Conservation (phyloP, 1,140 invertebrate genomes). For the Nasonia giraulti region DNA sequence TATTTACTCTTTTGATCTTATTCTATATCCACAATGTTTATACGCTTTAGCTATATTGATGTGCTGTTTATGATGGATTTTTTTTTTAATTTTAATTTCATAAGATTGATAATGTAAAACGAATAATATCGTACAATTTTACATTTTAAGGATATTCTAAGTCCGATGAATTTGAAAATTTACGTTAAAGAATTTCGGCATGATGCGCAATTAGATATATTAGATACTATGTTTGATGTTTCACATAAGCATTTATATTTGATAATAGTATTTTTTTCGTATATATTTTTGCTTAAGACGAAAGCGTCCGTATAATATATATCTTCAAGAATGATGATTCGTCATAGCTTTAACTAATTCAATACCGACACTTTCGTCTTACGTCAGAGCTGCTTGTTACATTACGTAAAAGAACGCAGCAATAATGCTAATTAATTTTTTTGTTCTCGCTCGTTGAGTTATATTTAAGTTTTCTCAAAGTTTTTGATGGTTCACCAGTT, state of each 20-base stretch:
- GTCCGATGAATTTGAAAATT: constrained; percentile 32
- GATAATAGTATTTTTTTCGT: constrained; percentile 1
- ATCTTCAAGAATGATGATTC: background rate
- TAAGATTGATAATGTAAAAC: background rate
- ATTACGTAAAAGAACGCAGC: constrained; percentile 22
- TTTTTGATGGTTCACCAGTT: background rate
- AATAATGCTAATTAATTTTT: constrained; percentile 35
- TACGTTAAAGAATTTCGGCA: constrained; percentile 30
- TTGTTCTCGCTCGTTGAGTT: constrained; percentile 13
- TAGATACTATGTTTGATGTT: constrained; percentile 31
- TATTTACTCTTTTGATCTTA: no score
- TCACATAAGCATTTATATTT: constrained; percentile 20
- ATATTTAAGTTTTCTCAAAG: background rate
- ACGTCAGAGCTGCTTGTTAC: constrained; percentile 7
- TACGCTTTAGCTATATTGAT: background rate
- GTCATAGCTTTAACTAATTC: background rate
- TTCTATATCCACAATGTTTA: background rate
- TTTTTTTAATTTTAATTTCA: background rate
- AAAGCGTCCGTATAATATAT: background rate
- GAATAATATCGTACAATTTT: background rate
- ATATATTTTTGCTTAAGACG: background rate
- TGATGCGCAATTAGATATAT: constrained; percentile 28
- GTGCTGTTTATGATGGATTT: background rate
- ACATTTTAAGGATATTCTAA: constrained; percentile 44
- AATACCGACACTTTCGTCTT: constrained; percentile 1